Base-by-base conservation (phyloP, 2,797 vertebrate genomes). In the Carapus acus region DNA sequence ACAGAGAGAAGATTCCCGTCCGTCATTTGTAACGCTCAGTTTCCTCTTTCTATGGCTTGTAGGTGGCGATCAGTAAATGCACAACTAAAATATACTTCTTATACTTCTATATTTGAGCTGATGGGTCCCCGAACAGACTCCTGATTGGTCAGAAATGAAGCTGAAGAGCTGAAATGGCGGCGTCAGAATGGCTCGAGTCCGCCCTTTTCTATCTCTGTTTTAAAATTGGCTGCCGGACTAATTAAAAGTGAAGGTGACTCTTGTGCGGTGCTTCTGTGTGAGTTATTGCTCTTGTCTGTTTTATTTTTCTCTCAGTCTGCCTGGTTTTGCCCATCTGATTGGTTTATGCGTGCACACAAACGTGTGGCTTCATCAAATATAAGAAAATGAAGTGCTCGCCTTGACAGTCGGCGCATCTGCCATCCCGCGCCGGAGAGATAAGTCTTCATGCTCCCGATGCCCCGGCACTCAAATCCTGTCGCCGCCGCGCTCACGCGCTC, bases 171-270 rank as follows among this genome's bases (percentile, higher is more conserved):
- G 45, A 67, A 40, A 33, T 57, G 49, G 14, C 39, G 67, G 54
- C 53, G 44, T 65, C 62, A 41, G 44, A 72, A 60, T 63, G 43
- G 43, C 38, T 67, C 50, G 51, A 57, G 50, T 65, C 48, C 65
- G 59, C 74, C 49, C 18, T 76, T 77, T 76, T 76, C 57, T 72
- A 61, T 74, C 54, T 69, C 54, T 80, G 76, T 81, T 81, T 72
- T 59, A 39, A 72, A 76, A 73, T 57, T 81, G 73, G 67, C 76
- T 82, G 61, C 76, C 74, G 72, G 74, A 80, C 70, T 83, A 71
- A 85, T 85, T 85, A 85, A 84, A 86, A 69, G 48, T 67, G 69
- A 80, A 76, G 74, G 58, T 76, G 67, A 79, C 50, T 81, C 69
- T 74, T 80, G 64, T 66, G 62, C 46, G 47, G 56, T 47, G 58